Evolutionary conservation across 2,113 vertebrate genomes (phyloP), one percentile per base, ranked within the genome.

Genomic region (Scalopus aquaticus): DNA sequence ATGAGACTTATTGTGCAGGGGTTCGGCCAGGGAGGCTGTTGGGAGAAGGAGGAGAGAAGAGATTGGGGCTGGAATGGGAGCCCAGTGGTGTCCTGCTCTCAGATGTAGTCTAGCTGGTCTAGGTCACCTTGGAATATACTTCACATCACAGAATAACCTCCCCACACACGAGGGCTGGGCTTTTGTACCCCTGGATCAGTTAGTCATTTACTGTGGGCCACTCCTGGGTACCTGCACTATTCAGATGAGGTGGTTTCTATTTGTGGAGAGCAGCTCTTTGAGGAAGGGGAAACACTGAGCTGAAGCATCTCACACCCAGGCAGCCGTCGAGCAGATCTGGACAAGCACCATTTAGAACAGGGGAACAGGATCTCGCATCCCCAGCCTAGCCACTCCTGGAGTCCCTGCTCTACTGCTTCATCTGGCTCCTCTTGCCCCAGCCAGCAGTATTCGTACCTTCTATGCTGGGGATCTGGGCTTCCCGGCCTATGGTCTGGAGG

Each of bases 221-320:
- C 35, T 1, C 1, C 0, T 11, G 56, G 37, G 51, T 7, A 5
- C 35, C 56, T 15, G 9, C n/a, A 8, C 3, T 39, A 11, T 37
- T 67, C n/a, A 26, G 15, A 37, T 0, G 2, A 37, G 58, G 30
- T 9, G 19, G 12, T 17, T 13, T 17, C 11, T 3, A 0, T 46
- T 20, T 64, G 46, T 39, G 56, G 26, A 84, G 24, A 22, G 2
- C 22, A 9, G 0, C 56, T 64, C 64, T 88, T 39, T 26, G 42
- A 24, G 64, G 44, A 46, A 39, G 7, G 15, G 28, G n/a, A 1
- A 8, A 9, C 56, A 2, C 4, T 17, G 78, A 60, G 62, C 46
- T 69, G n/a, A 15, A n/a, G 69, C 11, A n/a, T 51, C 30, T 11
- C 30, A 19, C 8, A 7, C 20, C 54, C 54, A 1, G 6, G 20